phyloP scores from a whole-genome alignment of 1,140 invertebrate species.

The Trinorchestia longiramus region DNA sequence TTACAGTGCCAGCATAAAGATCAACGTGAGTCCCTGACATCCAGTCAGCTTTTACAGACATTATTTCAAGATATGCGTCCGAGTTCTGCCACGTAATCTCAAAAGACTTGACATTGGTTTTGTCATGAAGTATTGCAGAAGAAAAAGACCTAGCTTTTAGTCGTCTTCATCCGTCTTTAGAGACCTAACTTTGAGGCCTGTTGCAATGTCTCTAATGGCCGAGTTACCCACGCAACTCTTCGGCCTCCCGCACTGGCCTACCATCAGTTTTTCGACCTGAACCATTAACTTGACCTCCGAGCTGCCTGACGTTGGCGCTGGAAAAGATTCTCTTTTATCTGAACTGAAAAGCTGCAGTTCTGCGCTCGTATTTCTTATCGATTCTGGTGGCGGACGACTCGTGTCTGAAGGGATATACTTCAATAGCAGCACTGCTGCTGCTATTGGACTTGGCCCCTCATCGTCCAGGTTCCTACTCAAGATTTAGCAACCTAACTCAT shows the following conservation, averaged over 20 bases:
- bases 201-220: not conserved
- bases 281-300: not conserved
- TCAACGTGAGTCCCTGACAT: not conserved
- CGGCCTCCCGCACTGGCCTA: no score
- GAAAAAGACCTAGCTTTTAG: not conserved
- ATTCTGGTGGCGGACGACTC: not conserved
- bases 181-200: not conserved
- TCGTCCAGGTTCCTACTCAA: not conserved
- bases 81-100: not conserved
- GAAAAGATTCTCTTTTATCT: not conserved
- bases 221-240: not conserved
- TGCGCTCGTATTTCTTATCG: not conserved
- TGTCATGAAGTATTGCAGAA: not conserved
- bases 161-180: not conserved
- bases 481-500: not conserved
- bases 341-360: not conserved
- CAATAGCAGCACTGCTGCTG: not conserved
- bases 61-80: not conserved
- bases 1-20: no score
- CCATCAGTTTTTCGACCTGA: not conserved
- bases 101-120: not conserved
- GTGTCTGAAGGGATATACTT: not conserved
- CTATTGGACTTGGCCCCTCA: not conserved
- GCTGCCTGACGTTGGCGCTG: not conserved
- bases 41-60: not conserved